Base-by-base conservation (phyloP, 2,888 invertebrate species). In the Hermaeophaga mercurialis region DNA sequence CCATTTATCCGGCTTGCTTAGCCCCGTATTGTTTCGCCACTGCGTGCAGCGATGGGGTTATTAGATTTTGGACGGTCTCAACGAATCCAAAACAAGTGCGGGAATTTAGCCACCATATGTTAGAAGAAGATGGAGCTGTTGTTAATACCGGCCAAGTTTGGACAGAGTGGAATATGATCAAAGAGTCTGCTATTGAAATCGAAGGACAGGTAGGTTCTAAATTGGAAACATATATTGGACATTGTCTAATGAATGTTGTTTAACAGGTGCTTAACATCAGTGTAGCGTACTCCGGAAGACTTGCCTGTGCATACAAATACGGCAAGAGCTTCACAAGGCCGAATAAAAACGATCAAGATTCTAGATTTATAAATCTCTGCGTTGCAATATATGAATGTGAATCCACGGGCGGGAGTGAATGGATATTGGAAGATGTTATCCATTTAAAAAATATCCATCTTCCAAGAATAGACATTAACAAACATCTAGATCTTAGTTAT, bases 381-480 rank as follows among this genome's bases (percentile, higher is more conserved):
- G 95, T 99, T 5, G 94, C 96, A 38, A 96, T 99, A 63, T 98
- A 96, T 79, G 99, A 99, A 77, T 99, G 99, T 76, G 99, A 99
- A 80, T 97, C 97, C 64, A 96, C 96, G 4, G 99, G 96, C 44
- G 97, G 93, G 55, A 89, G 90, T 31, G 91, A 91, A 71, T 98
- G 97, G 97, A 83, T 96, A 38, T 80, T 96, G 8, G 97, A 98
- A 75, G 97, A 98, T 69, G 94, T 94, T 0, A 96, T 98, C 66
- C 94, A 96, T 65, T 78, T 98, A 68, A 89, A 92, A 73, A 96
- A 96, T 73, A 94, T 96, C 60, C 91, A 91, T 73, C 77, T 96
- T 65, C 93, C 92, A 0, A 79, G 91, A 47, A 90, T 91, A 11
- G 86, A 88, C 64, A 84, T 91, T 1, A 92, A 92, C 66, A 47